Percentiles rank a stretch among this genome's conserved stretches.
These are phyloP conservation scores for Gryon sp. DNA, from an alignment of 1,140 invertebrate species.

Conservation along the genomic window DNA sequence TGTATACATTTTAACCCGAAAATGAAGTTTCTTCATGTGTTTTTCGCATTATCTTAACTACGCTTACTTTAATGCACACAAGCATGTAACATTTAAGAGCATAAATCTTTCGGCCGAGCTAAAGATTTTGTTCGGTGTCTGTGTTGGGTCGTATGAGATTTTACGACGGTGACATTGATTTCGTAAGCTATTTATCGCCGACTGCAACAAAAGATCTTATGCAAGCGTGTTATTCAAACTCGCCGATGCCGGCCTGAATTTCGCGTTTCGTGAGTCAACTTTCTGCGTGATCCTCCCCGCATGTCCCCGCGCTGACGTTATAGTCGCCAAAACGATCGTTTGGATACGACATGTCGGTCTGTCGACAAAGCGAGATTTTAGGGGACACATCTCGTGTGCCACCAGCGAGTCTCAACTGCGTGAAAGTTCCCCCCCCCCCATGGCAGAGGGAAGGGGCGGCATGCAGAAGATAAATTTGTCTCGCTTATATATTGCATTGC, in stretches of 20 bases:
- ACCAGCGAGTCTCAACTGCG: slow-evolving; percentile 64
- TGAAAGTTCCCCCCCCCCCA: slow-evolving; percentile 75
- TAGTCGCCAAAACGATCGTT: slow-evolving; percentile 55
- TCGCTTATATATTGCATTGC: slow-evolving; percentile 65
- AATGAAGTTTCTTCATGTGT: no score
- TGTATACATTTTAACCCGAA: no score
- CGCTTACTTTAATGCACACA: no score
- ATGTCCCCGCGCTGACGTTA: slow-evolving; percentile 6
- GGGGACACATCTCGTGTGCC: slow-evolving; percentile 55
- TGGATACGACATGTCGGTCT: slow-evolving; percentile 66
- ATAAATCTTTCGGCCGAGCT: no score
- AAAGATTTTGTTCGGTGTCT: no score
- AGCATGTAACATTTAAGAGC: no score
- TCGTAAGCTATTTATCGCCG: slow-evolving; percentile 55
- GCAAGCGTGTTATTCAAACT: slow-evolving; percentile 52
- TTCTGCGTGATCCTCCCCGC: no score
- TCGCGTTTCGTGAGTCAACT: slow-evolving; percentile 64
- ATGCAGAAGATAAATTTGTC: slow-evolving; percentile 78
- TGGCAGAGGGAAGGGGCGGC: no score
- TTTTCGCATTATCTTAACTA: no score
- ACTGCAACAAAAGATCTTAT: slow-evolving; percentile 59
- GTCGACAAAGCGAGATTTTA: slow-evolving; percentile 63
- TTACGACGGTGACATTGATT: slow-evolving; percentile 51
- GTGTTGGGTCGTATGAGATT: no score
- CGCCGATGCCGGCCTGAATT: slow-evolving; percentile 48